These are phyloP conservation scores for Enteromius paludinosus DNA, from an alignment of 2,797 vertebrate genomes.

Conservation along the genomic window DNA sequence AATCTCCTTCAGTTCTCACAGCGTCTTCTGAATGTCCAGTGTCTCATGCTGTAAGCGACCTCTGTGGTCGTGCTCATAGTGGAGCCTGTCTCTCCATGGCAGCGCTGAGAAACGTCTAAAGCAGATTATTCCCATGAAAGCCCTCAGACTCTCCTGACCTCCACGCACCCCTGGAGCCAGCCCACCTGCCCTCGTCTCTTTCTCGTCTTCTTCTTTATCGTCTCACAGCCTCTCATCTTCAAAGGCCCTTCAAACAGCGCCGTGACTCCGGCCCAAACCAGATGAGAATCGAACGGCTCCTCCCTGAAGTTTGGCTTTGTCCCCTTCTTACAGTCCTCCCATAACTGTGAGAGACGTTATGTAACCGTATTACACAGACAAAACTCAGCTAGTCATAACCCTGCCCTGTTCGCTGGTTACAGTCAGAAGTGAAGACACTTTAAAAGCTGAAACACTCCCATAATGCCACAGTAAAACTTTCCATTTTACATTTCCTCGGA, in stretches of 20 bases:
- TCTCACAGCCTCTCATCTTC: slow-evolving; percentile 25
- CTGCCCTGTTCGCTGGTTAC: slow-evolving; percentile 4
- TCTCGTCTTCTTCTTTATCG: neutral
- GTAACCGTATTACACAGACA: slow-evolving; percentile 6
- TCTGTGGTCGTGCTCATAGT: slow-evolving; percentile 14
- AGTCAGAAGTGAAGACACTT: slow-evolving; percentile 26
- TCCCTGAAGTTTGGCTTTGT: slow-evolving; percentile 22
- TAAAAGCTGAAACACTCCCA: neutral
- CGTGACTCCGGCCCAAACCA: neutral
- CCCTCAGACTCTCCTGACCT: slow-evolving; percentile 30
- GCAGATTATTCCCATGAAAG: slow-evolving; percentile 54
- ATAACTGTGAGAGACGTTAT: slow-evolving; percentile 23
- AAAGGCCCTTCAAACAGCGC: slow-evolving; percentile 19
- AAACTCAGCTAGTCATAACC: slow-evolving; percentile 25
- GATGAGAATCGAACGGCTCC: slow-evolving; percentile 4
- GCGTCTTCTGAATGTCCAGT: neutral
- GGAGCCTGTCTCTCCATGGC: neutral
- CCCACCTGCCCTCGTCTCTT: slow-evolving; percentile 41
- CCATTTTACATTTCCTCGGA: slow-evolving; percentile 31
- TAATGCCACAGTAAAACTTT: slow-evolving; percentile 39
- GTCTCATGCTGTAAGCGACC: slow-evolving; percentile 24
- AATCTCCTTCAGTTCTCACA: neutral
- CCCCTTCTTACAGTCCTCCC: neutral
- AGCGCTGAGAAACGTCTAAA: slow-evolving; percentile 45
- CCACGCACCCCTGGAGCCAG: slow-evolving; percentile 14